Percentiles rank a stretch among this genome's conserved stretches.
phyloP scores from a whole-genome alignment of 92 coral and sea anemone species.

The Blastomussa wellsi region DNA sequence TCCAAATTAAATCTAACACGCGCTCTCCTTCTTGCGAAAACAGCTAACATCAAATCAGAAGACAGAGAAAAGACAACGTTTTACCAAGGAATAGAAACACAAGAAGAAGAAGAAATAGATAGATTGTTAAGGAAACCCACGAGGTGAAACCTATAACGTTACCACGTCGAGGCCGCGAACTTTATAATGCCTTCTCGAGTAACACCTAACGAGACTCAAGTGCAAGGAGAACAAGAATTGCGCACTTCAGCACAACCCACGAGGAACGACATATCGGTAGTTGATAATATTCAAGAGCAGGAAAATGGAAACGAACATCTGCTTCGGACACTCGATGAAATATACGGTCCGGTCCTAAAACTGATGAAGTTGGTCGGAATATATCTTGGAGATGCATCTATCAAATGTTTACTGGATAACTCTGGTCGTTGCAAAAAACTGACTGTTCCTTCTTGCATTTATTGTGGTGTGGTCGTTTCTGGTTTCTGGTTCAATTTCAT shows the following conservation, averaged over 20 bases:
- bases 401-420: neutral
- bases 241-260: neutral
- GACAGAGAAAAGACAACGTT: no score
- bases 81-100: no score
- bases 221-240: neutral
- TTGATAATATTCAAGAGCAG: neutral
- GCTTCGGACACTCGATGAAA: neutral
- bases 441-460: neutral
- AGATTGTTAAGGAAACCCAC: no score
- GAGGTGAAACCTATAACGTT: no score
- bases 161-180: no score
- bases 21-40: no score
- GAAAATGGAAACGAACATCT: neutral
- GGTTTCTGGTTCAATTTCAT: constrained; percentile 6
- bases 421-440: neutral
- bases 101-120: no score
- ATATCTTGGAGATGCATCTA: neutral
- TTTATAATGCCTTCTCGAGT: neutral
- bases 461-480: constrained; percentile 14
- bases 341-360: constrained; percentile 13
- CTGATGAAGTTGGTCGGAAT: constrained; percentile 4
- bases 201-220: neutral
- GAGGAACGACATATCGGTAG: neutral
- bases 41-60: no score
- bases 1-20: no score